A percentile compares a stretch with the other conserved stretches of the same genome.
Evolutionary conservation across 2,113 vertebrate species (phyloP).

Genomic region (Hemibagrus wyckioides): DNA sequence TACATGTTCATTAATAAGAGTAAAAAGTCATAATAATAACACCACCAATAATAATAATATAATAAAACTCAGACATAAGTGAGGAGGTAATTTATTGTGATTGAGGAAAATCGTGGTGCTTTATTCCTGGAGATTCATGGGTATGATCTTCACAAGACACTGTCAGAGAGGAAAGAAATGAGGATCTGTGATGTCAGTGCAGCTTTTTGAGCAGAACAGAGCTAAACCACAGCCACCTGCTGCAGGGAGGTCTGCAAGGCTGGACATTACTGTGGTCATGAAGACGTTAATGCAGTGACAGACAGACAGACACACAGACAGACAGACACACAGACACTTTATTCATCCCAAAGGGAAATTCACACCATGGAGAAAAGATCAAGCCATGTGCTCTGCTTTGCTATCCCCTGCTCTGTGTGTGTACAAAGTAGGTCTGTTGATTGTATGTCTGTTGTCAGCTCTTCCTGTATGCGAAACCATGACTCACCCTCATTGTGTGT

Average conservation of each 20-base stretch:
- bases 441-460: constrained; percentile 3
- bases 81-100: background rate
- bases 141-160: background rate
- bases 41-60: background rate
- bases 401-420: background rate
- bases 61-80: background rate
- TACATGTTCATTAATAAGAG: background rate
- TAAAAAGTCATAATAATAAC: background rate
- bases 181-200: background rate
- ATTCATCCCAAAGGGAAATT: too few relatives aligned
- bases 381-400: background rate
- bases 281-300: background rate
- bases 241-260: background rate
- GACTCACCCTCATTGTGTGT: constrained; percentile 5
- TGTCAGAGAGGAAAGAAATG: background rate
- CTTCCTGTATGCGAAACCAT: constrained; percentile 4
- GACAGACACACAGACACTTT: too few relatives aligned
- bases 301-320: too few relatives aligned
- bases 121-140: background rate
- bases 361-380: background rate
- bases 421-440: background rate
- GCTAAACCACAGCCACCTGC: background rate
- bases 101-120: background rate
- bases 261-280: background rate
- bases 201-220: background rate